Base-by-base conservation (phyloP, 1,140 invertebrate genomes). In the Heliconius melpomene region DNA sequence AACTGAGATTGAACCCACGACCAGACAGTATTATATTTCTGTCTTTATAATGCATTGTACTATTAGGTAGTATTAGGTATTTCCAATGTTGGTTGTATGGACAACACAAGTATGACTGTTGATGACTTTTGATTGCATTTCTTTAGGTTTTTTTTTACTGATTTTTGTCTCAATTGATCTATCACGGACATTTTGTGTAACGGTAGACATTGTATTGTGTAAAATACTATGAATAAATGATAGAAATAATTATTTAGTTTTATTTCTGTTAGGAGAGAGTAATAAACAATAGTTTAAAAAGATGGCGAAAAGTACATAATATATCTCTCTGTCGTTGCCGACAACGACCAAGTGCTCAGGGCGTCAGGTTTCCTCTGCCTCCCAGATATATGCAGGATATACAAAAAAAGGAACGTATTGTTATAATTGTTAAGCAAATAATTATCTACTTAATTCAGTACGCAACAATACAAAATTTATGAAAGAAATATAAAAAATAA, bases 191-290 rank as follows among this genome's bases (percentile, higher is more conserved):
- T 75, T 72, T 66, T 66, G 23, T 81, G 57, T 81, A 81, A 81
- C 72, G 77, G 80, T 81, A 81, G 80, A 78, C 76, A 81, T 81
- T 86, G 83, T 87, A 84, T 86, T 88, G 85, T 89, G 88, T 89
- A 88, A 88, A 84, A 81, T 84, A 66, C 60, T 66, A 84, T 82
- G 75, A 89, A 84, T 89, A 88, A 87, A 85, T 82, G 70, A 84
- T 86, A 85, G 81, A 86, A 77, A 82, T 76, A 74, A 46, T 66
- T 1, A 38, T 40, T 26, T 70, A 16, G 74, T 79, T 81, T 81
- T 60, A 70, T 70, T 57, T 38, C 36, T 32, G 8, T 3, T 66
- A 6, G 16, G 7, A 1, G 9, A 26, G 60, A 2, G 60, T 29
- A 5, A 32, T 32, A 32, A 7, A 7, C 7, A 32, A 32, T 32